These are phyloP conservation scores for Fringilla coelebs DNA, from an alignment of 2,797 vertebrate species.

Conservation along the genomic window DNA sequence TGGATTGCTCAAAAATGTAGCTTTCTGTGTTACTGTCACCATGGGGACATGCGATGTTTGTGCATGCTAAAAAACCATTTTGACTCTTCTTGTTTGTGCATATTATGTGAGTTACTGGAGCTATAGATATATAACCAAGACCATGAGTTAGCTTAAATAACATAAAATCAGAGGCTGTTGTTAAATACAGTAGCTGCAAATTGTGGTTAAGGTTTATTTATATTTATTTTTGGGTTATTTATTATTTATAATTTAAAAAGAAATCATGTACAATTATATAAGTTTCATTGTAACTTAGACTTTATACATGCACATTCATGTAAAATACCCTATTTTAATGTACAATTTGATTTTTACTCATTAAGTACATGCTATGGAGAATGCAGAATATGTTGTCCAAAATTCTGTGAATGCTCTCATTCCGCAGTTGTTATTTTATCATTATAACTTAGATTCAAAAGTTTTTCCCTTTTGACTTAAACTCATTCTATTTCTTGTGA, in stretches of 20 bases:
- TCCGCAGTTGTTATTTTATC: neutral
- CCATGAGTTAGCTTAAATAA: neutral
- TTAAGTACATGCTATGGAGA: neutral
- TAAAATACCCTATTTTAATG: neutral
- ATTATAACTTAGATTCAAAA: neutral
- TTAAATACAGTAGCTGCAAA: neutral
- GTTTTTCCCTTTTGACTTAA: neutral
- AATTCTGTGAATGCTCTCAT: neutral
- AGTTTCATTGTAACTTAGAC: neutral
- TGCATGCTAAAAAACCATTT: neutral
- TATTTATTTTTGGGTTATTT: neutral
- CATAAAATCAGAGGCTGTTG: neutral
- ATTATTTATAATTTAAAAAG: neutral
- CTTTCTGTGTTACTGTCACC: neutral
- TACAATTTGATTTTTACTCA: neutral
- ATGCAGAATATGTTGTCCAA: neutral
- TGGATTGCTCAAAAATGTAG: neutral
- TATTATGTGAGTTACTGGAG: neutral
- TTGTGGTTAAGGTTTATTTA: neutral
- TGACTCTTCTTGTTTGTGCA: neutral
- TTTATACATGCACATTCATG: neutral
- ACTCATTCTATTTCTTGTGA: neutral
- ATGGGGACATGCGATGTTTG: neutral
- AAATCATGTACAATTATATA: neutral
- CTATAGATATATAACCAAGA: neutral